Base-by-base conservation (phyloP, 30 jellyfish, hydroid and myxozoan genomes). In the Hydractinia echinata region DNA sequence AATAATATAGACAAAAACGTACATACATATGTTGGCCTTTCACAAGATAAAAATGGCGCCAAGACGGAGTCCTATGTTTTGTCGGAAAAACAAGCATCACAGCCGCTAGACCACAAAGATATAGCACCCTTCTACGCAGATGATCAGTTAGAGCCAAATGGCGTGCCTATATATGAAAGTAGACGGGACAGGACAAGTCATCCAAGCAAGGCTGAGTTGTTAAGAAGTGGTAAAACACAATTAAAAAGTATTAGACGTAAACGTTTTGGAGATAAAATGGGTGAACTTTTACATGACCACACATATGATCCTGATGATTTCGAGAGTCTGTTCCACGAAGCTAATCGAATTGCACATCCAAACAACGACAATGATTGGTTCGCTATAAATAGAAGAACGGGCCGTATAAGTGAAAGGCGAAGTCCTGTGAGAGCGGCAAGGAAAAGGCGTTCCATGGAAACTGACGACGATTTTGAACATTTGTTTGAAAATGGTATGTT, bases 61-160 rank as follows among this genome's bases (percentile, higher is more conserved):
- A 64, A 64, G 74, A n/a, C 74, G 2, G 51, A 64, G 39, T 64
- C 74, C 16, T 64, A 64, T 64, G 74, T 64, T 44, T 44, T 64
- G 51, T n/a, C 51, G 10, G 74, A 64, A 13, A 44, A 64, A 13
- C 74, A 64, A 64, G 39, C 19, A 1, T n/a, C 19, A n/a, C 7
- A n/a, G 7, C 74, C 74, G 74, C 19, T 13, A 7, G 74, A 64
- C 19, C 74, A 64, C 9, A 64, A 51, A 64, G 74, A 64, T 64
- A 6, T 51, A 64, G 39, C 19, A 44, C 10, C 39, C 2, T 7
- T 64, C 18, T 64, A 64, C 74, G 39, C 19, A 7, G 51, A 64
- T 44, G 74, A 64, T 64, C 19, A 74, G 54, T 18, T 74, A 53
- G 70, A 74, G 30, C 83, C 68, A 50, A 74, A 74, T 74, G 83